Conservation (phyloP, 2,113 vertebrate genomes). For the Castor canadensis region DNA sequence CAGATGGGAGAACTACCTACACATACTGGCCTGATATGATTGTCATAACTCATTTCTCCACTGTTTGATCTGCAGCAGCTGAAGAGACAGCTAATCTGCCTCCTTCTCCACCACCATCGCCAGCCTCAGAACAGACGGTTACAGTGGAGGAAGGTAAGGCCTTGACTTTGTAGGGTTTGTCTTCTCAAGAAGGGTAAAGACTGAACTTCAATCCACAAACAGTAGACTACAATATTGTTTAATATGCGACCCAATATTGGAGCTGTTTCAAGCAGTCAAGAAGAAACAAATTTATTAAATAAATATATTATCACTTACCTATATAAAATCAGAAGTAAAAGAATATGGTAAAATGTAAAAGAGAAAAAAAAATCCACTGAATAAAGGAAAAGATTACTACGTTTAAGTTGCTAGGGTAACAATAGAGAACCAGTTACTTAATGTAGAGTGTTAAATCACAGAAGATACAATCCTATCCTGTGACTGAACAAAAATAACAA, state of each 20-base stretch:
- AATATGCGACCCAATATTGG: neutral
- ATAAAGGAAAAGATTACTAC: neutral
- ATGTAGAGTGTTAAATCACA: neutral
- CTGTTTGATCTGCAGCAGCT: constrained; percentile 86
- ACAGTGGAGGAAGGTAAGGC: constrained; percentile 94
- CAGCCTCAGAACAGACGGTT: constrained; percentile 94
- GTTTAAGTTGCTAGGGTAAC: neutral
- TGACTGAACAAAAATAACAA: neutral
- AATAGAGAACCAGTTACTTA: neutral
- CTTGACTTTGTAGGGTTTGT: constrained; percentile 30
- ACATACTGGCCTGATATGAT: constrained; percentile 49
- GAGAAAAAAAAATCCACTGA: neutral
- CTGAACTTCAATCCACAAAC: neutral
- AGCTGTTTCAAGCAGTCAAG: constrained; percentile 3
- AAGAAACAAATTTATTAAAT: neutral
- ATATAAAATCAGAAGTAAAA: constrained; percentile 12
- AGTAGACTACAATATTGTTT: neutral
- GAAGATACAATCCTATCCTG: neutral
- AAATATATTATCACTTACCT: neutral
- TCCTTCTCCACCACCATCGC: constrained; percentile 97
- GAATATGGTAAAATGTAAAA: constrained; percentile 9
- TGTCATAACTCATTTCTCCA: constrained; percentile 77
- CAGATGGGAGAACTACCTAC: neutral
- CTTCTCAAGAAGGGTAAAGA: neutral
- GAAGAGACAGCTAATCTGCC: constrained; percentile 98